A percentile compares a stretch with the other conserved stretches of the same genome.
These are phyloP conservation scores for Lipotes vexillifer DNA, from an alignment of 2,113 vertebrate genomes.

Conservation along the genomic window DNA sequence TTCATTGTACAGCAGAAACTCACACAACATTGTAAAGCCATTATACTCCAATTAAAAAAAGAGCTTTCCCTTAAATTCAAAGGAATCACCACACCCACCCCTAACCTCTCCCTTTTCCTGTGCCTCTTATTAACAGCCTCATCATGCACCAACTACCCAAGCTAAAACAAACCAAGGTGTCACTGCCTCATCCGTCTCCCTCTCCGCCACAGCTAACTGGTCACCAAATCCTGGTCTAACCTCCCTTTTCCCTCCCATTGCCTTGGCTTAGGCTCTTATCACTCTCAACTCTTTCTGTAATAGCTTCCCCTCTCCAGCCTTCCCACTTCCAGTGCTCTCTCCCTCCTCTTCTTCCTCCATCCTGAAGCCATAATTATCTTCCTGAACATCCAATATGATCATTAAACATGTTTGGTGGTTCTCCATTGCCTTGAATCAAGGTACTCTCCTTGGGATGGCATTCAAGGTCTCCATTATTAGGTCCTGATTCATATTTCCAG, in stretches of 20 bases:
- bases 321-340: not conserved
- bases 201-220: not conserved
- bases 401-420: not conserved
- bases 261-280: not conserved
- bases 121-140: not conserved
- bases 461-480: not conserved
- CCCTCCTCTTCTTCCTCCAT: not conserved
- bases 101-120: not conserved
- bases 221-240: not conserved
- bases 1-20: no score
- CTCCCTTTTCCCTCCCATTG: not conserved
- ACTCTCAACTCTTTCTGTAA: not conserved
- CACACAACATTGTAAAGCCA: no score
- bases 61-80: not conserved
- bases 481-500: not conserved
- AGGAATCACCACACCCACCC: not conserved
- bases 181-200: not conserved
- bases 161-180: not conserved
- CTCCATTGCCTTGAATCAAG: not conserved
- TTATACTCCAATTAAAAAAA: no score
- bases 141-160: not conserved
- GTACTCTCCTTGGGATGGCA: not conserved
- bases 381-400: not conserved
- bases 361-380: not conserved
- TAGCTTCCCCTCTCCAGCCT: not conserved